Evolutionary conservation across 2,113 vertebrate genomes (phyloP), one percentile per base, ranked within the genome.

Genomic region (Lophochroa leadbeateri): DNA sequence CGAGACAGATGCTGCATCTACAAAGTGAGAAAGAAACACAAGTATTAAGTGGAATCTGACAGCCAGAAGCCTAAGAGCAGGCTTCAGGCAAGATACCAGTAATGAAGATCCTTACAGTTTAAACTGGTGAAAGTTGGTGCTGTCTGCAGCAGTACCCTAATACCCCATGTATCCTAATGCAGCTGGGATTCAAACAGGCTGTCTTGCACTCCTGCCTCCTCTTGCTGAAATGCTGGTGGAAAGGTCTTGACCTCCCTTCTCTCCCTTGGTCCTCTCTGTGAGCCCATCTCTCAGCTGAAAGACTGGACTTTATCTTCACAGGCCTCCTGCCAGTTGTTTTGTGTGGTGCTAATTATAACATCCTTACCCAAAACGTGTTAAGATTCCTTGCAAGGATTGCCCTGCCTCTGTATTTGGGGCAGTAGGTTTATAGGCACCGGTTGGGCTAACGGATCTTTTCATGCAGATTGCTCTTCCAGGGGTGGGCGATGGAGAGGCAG

Each of bases 1-100:
- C 1, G 1, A 71, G 83, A 84, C 91, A 92, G 83, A 88, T 79
- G 74, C 91, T 91, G 44, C 70, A 63, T 87, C 90, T 88, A 90
- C 74, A 95, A 84, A 94, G 83, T 70, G 77, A 93, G 91, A 87
- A 95, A 79, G 57, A 71, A 95, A 63, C 28, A 70, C 11, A 21
- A 35, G 77, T 94, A 77, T 87, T 21, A 94, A 85, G 74, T 65
- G 39, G 44, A 82, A 72, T 94, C 49, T 94, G 86, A 84, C 70
- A 85, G 53, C 49, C 72, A 82, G 46, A 65, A 91, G 53, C 13
- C 16, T 27, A 71, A 84, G 41, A 55, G 31, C 29, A 76, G 21
- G 17, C 57, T 81, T 76, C 69, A 91, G 53, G 37, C 33, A 64
- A 83, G 61, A 60, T 41, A 35, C 24, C 61, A 87, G 65, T 52